phyloP scores from a whole-genome alignment of 2,888 invertebrate species.

The Luperina testacea region DNA sequence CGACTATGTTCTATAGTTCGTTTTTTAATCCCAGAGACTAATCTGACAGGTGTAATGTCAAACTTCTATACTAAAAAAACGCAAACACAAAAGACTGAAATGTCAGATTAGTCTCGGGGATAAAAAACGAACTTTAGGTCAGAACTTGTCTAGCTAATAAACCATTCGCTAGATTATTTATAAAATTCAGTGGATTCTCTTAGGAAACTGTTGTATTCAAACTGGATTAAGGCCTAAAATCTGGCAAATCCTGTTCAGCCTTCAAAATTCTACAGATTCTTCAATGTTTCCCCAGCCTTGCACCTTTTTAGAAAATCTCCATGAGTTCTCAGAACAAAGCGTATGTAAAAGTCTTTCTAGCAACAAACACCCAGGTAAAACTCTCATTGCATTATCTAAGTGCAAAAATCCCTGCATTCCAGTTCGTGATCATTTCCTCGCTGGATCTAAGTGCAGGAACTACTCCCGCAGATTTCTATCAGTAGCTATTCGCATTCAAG shows the following conservation, averaged over 20 bases:
- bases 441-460: constrained; percentile 40
- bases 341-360: constrained; percentile 6
- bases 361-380: constrained; percentile 35
- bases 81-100: no score
- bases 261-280: neutral
- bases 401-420: constrained; percentile 28
- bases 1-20: no score
- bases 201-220: neutral
- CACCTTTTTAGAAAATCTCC: neutral
- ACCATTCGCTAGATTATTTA: neutral
- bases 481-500: constrained; percentile 33
- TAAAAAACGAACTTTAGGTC: no score
- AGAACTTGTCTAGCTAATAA: neutral
- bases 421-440: constrained; percentile 43
- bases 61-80: no score
- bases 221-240: neutral
- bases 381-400: constrained; percentile 34
- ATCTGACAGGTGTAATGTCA: no score
- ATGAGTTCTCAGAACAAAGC: constrained; percentile 4
- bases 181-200: neutral
- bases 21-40: no score
- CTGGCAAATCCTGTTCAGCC: neutral
- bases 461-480: constrained; percentile 58
- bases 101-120: no score
- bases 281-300: neutral